Evolutionary conservation across 1,140 invertebrate genomes (phyloP).

Genomic region (Pemphigus obesinymphae): DNA sequence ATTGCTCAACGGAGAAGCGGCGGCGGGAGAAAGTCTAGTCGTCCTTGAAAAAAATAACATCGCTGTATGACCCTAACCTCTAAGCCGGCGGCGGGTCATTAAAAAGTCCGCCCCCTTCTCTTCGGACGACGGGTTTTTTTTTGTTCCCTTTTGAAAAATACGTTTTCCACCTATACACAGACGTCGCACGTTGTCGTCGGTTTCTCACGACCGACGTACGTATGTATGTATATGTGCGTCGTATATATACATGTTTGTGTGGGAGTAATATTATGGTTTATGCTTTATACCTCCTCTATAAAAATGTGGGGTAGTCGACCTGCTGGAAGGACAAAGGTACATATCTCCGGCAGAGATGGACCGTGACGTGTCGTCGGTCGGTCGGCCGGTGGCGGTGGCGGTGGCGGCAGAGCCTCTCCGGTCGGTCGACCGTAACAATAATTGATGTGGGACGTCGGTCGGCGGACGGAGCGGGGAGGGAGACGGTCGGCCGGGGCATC

Average conservation of each 20-base stretch:
- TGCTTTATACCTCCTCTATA: not conserved
- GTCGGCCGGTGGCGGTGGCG: conserved; percentile 31
- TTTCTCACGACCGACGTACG: conserved; percentile 20
- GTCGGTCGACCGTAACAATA: conserved; percentile 36
- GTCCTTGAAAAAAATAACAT: conserved; percentile 30
- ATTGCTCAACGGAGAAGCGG: conserved; percentile 35
- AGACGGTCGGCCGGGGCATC: conserved; percentile 23
- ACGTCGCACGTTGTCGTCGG: not conserved
- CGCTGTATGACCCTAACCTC: conserved; percentile 37
- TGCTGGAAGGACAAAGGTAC: conserved; percentile 38
- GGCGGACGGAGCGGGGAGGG: conserved; percentile 20
- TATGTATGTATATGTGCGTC: not conserved
- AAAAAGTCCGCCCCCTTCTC: conserved; percentile 6
- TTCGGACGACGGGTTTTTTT: not conserved
- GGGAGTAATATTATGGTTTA: too few species aligned
- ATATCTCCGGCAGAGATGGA: conserved; percentile 39
- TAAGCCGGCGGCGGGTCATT: conserved; percentile 15
- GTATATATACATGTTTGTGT: too few species aligned
- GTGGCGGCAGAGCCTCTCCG: conserved; percentile 19
- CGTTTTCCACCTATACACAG: not conserved
- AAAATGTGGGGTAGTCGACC: conserved; percentile 35
- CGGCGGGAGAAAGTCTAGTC: conserved; percentile 34
- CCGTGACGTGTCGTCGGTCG: conserved; percentile 32
- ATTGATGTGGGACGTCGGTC: conserved; percentile 6
- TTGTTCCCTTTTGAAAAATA: conserved; percentile 22